Base-by-base conservation (phyloP, 2,888 invertebrate species). In the Drepanosiphum platanoidis region DNA sequence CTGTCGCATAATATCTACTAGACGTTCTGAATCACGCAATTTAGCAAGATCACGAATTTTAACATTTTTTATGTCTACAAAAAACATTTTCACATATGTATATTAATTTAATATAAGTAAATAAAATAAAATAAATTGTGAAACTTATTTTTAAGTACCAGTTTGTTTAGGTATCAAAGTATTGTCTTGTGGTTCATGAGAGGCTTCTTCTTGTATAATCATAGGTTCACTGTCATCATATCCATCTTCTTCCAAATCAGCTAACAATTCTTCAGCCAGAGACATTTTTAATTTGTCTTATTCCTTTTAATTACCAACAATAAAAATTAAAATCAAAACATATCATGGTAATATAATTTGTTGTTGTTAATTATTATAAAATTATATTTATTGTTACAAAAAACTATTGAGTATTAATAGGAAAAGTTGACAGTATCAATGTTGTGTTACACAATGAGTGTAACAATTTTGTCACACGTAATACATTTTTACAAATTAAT, bases 201-300 rank as follows among this genome's bases (percentile, higher is more conserved):
- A 64, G 13, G 42, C 39, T 15, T 74, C 74, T 18, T 80, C 74
- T 74, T 74, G 58, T 27, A 77, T 42, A 18, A 86, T 11, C 86
- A 86, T 86, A 22, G 61, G 70, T 13, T 86, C 86, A 77, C 30
- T 77, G 66, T 72, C 87, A 87, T 87, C 87, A 70, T 93, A 92
- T 89, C 93, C 92, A 87, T 94, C 93, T 89, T 91, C 91, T 88
- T 92, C 92, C 87, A 99, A 93, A 92, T 99, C 99, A 36, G 99
- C 99, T 84, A 99, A 91, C 87, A 99, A 91, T 91, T 99, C 99
- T 89, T 99, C 99, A 0, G 99, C 99, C 87, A 99, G 91, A 89
- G 99, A 99, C 99, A 99, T 99, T 88, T 89, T 90, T 52, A 52
- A 74, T 36, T 22, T 22, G 34, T 52, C 5, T 27, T 70, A 3